Evolutionary conservation across 2,113 vertebrate species (phyloP), one percentile per base, ranked within the genome.

Genomic region (Picathartes gymnocephalus): DNA sequence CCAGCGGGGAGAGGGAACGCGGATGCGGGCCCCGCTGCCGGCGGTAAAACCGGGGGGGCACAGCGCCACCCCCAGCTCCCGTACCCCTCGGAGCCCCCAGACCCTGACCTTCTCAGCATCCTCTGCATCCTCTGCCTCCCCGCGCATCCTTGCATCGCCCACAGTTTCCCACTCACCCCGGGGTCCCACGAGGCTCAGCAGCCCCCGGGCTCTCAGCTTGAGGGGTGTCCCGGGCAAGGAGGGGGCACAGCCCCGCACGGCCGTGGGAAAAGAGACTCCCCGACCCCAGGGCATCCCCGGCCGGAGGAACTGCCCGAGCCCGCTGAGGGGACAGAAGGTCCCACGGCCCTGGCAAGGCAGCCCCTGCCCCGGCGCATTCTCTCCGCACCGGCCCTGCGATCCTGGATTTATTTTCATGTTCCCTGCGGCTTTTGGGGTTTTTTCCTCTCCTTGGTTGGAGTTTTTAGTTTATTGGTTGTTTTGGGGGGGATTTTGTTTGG

Each of bases 101-200:
- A 5, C 22, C 30, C 53, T 5, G 61, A 13, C 11, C 69, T 27
- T 39, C 27, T 19, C 86, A 19, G 50, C 57, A 33, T 4, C 45
- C 60, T 9, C 86, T 13, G 50, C 57, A 30, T 16, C 24, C 50
- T 51, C 27, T 7, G 22, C 28, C 12, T 12, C 60, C 23, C 27
- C 45, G 4, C 39, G 39, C 39, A 39, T 39, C 39, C 39, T 39
- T 39, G 22, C 20, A 20, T 4, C 65, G 17, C 18, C 6, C 17
- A 1, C 37, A 1, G 6, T 3, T 50, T 13, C 33, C 40, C 10
- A 0, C 7, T 31, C n/a, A 2, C 20, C 35, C 9, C 30, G 11
- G 33, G 15, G 10, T 15, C 73, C 28, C 7, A 4, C 25, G 6
- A 19, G 56, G 76, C 42, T 85, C 18, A 10, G 69, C 37, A 21